Evolutionary conservation across 2,888 invertebrate genomes (phyloP).

Genomic region (Opisthograptis luteolata): DNA sequence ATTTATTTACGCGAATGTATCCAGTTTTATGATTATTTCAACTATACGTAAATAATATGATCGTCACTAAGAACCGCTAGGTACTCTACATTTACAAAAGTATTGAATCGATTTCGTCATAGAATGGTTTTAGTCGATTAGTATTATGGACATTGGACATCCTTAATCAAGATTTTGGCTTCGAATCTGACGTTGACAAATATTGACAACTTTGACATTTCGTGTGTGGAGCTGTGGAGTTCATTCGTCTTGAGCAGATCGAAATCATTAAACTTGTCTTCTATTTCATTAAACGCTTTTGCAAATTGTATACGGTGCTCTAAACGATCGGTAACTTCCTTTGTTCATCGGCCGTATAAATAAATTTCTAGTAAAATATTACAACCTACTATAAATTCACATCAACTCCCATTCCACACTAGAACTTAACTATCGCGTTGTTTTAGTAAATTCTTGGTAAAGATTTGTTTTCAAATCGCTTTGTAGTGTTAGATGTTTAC

Average conservation of each 20-base stretch:
- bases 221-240: slow-evolving; percentile 34
- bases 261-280: slow-evolving; percentile 44
- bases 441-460: slow-evolving; percentile 29
- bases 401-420: slow-evolving; percentile 28
- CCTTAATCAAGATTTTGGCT: slow-evolving; percentile 19
- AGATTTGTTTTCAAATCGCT: slow-evolving; percentile 54
- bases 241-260: slow-evolving; percentile 38
- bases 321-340: slow-evolving; percentile 35
- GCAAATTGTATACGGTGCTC: slow-evolving; percentile 35
- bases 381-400: slow-evolving; percentile 26
- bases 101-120: no score
- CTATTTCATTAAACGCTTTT: slow-evolving; percentile 39
- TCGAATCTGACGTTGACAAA: no score
- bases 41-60: no score
- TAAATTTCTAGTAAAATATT: slow-evolving; percentile 41
- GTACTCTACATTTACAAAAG: no score
- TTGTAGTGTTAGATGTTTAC: slow-evolving; percentile 59
- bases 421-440: slow-evolving; percentile 43
- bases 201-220: no score
- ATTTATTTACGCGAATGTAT: no score
- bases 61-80: no score
- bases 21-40: no score
- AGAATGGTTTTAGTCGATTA: neutral
- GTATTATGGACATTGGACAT: no score
- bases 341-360: slow-evolving; percentile 32